Conservation (phyloP, 2,113 vertebrate species). For the Kobus ellipsiprymnus region DNA sequence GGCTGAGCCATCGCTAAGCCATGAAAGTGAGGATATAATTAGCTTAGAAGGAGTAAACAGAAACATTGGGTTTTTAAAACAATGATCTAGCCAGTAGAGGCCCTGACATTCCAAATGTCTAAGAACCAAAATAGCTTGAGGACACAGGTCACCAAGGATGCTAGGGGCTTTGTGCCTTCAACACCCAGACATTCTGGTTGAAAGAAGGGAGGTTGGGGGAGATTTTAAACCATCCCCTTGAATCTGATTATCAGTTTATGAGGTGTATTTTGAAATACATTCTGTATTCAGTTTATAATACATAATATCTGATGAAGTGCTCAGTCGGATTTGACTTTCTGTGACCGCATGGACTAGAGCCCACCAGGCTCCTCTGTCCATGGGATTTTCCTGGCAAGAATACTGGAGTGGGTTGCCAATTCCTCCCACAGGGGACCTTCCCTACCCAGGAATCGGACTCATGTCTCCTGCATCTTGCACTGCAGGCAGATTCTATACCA, state of each 20-base stretch:
- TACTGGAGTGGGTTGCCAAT: neutral
- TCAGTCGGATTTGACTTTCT: neutral
- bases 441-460: neutral
- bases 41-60: neutral
- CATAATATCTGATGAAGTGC: neutral
- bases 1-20: neutral
- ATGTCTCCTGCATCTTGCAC: neutral
- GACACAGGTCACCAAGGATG: neutral
- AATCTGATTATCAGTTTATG: neutral
- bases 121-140: slow-evolving; percentile 4
- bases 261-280: neutral
- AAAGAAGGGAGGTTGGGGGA: neutral
- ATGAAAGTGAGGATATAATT: neutral
- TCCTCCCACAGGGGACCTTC: neutral
- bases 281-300: neutral
- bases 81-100: neutral
- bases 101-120: neutral
- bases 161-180: neutral
- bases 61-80: neutral
- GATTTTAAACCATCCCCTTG: neutral
- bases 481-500: neutral
- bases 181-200: neutral
- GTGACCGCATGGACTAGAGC: neutral
- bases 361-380: neutral
- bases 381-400: neutral